Evolutionary conservation across 2,113 vertebrate species (phyloP), one percentile per base, ranked within the genome.

Genomic region (Microtus oregoni): DNA sequence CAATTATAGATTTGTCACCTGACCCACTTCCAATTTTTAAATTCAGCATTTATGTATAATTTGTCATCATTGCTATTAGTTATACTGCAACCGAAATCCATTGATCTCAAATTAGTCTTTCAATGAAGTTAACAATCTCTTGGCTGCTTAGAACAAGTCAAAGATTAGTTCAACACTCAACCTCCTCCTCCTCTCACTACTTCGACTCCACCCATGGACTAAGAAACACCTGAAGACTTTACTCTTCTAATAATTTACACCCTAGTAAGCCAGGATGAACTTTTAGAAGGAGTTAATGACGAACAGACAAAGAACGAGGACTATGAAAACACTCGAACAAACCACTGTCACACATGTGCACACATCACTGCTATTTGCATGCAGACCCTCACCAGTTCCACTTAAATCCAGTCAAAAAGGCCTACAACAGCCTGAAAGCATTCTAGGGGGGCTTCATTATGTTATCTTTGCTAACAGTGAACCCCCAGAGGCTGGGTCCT

Each of bases 211-310:
- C 90, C 65, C 70, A 63, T 2, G 1, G 76, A 38, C 75, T 41
- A 93, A 83, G 61, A 96, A 94, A 82, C 78, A 91, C 68, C 55
- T 91, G 24, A 96, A 93, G 50, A 82, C n/a, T 96, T 86, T 82
- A 96, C 65, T 90, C 38, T 91, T 58, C 89, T 85, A 76, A 47
- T 73, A 92, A 81, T 20, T 91, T 79, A 94, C 28, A 93, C 15
- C 22, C 70, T n/a, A 89, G 41, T 50, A 15, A 20, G 67, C 88
- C 67, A 95, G 47, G 7, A 86, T 24, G 89, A 88, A 86, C 88
- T 85, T 86, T 85, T 76, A 83, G 88, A 83, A 67, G 14, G 14
- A 89, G 28, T 77, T 91, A 77, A 88, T 50, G n/a, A 41, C 13
- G n/a, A 52, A 44, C 55, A 50, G 50, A 50, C 50, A 70, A 55